Evolutionary conservation across 53 echinoderm and acorn worm genomes (phyloP).

Genomic region (Mesocentrotus franciscanus): DNA sequence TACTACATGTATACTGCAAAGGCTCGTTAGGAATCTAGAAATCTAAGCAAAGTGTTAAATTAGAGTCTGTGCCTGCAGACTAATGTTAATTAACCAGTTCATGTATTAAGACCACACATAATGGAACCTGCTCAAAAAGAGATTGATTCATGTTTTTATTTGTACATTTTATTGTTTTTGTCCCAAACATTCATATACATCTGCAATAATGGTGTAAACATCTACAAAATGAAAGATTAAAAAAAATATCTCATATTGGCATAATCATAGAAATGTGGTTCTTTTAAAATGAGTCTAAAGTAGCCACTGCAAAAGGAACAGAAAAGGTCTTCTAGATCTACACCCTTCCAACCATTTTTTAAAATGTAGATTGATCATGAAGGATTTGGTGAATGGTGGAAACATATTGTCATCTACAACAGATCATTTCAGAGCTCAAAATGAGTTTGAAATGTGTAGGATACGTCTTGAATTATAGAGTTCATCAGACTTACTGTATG

Average conservation of each 20-base stretch:
- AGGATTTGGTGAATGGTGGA: neutral
- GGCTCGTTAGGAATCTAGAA: too few species aligned
- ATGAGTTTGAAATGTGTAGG: neutral
- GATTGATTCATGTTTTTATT: constrained; percentile 16
- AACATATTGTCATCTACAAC: neutral
- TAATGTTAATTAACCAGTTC: too few species aligned
- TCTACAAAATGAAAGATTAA: constrained; percentile 36
- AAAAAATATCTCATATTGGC: constrained; percentile 23
- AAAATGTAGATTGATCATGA: neutral
- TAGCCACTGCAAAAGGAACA: neutral
- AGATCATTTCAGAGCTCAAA: neutral
- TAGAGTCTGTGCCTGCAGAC: too few species aligned
- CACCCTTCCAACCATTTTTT: neutral
- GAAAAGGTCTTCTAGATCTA: neutral
- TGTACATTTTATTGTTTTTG: constrained; percentile 33
- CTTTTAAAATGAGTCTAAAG: neutral
- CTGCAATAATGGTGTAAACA: constrained; percentile 52
- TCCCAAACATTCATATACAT: constrained; percentile 63
- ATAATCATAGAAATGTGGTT: neutral
- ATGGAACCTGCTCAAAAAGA: too few species aligned
- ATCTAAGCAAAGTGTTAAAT: too few species aligned
- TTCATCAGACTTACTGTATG: neutral
- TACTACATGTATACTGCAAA: too few species aligned
- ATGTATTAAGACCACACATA: too few species aligned
- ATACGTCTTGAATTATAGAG: neutral